These are phyloP conservation scores for Eriosoma lanigerum DNA, from an alignment of 1,140 invertebrate genomes.

Conservation along the genomic window DNA sequence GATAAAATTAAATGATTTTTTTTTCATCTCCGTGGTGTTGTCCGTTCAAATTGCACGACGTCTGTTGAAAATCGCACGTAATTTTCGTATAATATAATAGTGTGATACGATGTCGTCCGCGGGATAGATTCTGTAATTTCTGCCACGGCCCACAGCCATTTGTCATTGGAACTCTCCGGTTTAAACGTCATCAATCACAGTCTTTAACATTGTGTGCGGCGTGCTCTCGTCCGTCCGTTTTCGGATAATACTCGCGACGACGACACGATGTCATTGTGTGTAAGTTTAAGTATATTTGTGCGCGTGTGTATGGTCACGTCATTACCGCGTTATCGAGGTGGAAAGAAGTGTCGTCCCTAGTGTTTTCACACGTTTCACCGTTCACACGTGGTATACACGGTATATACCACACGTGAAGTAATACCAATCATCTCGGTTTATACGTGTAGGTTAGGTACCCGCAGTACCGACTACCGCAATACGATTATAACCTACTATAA, in stretches of 20 bases:
- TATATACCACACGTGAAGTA: no score
- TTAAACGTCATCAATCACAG: slow-evolving; percentile 41
- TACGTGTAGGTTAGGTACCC: no score
- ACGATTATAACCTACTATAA: no score
- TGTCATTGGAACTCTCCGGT: slow-evolving; percentile 24
- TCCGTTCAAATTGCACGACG: neutral
- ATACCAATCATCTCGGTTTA: no score
- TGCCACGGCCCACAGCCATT: slow-evolving; percentile 2
- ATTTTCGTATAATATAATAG: neutral
- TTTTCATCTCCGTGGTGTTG: neutral
- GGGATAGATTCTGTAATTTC: slow-evolving; percentile 9
- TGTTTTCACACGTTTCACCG: slow-evolving; percentile 12
- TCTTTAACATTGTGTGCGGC: slow-evolving; percentile 28
- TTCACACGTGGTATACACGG: no score
- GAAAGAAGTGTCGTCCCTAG: neutral
- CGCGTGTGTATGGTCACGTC: neutral
- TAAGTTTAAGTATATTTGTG: neutral
- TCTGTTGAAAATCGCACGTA: neutral
- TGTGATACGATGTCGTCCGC: neutral
- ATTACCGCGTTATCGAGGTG: neutral
- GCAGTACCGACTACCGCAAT: no score
- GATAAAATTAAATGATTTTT: neutral
- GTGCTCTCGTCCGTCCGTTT: neutral
- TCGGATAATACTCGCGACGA: neutral
- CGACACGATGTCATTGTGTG: slow-evolving; percentile 1